Evolutionary conservation across 2,113 vertebrate species (phyloP).

Genomic region (Stegostoma tigrinum): DNA sequence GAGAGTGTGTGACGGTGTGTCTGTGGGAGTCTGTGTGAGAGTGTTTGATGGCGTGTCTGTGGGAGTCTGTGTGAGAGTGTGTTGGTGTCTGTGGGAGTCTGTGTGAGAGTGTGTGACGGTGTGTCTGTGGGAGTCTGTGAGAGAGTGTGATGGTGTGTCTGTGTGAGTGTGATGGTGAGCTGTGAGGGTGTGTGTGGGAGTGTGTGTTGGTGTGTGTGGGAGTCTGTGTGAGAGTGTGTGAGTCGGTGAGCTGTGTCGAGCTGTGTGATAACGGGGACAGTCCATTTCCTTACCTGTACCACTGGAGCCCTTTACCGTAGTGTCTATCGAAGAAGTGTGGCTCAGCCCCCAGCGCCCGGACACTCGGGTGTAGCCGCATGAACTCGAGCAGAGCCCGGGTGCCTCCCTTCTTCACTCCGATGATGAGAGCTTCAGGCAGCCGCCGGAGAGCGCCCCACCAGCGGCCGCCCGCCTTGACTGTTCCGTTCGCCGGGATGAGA

Average conservation of each 20-base stretch:
- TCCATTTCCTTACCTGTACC: conserved; percentile 62
- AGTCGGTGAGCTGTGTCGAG: neutral
- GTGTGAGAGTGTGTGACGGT: too few relatives aligned
- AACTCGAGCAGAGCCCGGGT: conserved; percentile 67
- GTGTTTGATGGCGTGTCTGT: too few relatives aligned
- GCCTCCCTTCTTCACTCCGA: conserved; percentile 45
- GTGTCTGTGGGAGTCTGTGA: too few relatives aligned
- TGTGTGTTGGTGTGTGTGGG: neutral
- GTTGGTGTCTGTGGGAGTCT: too few relatives aligned
- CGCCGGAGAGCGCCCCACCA: conserved; percentile 56
- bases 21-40: neutral
- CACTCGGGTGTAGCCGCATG: conserved; percentile 63
- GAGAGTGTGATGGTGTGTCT: neutral
- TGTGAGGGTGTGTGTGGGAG: too few relatives aligned
- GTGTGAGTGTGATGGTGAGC: too few relatives aligned
- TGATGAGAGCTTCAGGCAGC: conserved; percentile 64
- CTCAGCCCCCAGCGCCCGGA: conserved; percentile 63
- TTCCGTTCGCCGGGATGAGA: conserved; percentile 18
- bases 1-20: neutral
- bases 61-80: neutral
- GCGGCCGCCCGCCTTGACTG: neutral
- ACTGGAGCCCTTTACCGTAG: conserved; percentile 62
- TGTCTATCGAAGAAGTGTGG: conserved; percentile 45
- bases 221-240: neutral
- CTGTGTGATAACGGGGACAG: too few relatives aligned